These are phyloP conservation scores for Pseudomyrmex flavicornis DNA, from an alignment of 1,140 invertebrate species.

Conservation along the genomic window DNA sequence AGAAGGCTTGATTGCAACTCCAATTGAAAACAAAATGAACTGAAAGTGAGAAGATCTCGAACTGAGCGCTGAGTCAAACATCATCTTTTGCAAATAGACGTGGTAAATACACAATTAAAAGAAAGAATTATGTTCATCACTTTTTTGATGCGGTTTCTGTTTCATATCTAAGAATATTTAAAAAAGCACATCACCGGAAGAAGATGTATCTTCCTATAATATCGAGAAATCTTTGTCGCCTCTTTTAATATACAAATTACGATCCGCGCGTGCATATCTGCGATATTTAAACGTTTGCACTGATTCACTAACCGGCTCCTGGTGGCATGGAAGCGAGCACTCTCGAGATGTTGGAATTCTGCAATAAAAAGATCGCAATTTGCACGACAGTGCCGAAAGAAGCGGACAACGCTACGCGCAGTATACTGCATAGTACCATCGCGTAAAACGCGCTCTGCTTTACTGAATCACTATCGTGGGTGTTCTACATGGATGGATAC, in stretches of 20 bases:
- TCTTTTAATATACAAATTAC: background rate
- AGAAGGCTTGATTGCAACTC: too few species aligned
- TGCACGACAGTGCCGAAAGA: constrained; percentile 67
- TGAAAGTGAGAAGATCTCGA: too few species aligned
- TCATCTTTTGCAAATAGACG: too few species aligned
- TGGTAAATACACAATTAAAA: too few species aligned
- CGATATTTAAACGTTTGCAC: background rate
- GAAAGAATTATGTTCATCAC: too few species aligned
- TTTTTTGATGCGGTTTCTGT: too few species aligned
- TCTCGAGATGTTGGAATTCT: constrained; percentile 61
- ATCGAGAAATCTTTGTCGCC: too few species aligned
- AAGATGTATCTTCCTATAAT: too few species aligned
- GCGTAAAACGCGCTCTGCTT: constrained; percentile 75
- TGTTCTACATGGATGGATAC: constrained; percentile 52
- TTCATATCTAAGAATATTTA: too few species aligned
- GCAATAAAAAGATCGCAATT: constrained; percentile 67
- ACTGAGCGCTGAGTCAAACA: too few species aligned
- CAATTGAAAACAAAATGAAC: too few species aligned
- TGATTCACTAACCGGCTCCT: constrained; percentile 76
- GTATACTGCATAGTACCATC: constrained; percentile 77
- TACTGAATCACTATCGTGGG: constrained; percentile 37
- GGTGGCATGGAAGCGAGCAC: constrained; percentile 78
- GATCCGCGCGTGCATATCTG: background rate
- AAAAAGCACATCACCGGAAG: too few species aligned
- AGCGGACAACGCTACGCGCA: constrained; percentile 66